Evolutionary conservation across 2,888 invertebrate genomes (phyloP).

Genomic region (Parapristionchus giblindavisi): DNA sequence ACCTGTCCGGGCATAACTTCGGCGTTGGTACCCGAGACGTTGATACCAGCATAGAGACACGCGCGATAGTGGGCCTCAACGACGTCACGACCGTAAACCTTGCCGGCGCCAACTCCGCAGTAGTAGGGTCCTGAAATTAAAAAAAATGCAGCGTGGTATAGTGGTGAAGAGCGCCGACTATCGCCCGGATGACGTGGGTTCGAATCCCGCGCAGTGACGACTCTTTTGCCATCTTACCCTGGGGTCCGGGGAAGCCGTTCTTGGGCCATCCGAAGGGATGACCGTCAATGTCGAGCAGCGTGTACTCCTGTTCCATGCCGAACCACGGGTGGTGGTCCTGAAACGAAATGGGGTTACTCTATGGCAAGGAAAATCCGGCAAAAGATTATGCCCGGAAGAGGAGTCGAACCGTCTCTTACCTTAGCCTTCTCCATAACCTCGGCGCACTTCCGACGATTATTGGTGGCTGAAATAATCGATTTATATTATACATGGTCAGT

Average conservation of each 20-base stretch:
- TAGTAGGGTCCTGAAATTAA: slow-evolving; percentile 89
- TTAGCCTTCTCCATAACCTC: slow-evolving; percentile 72
- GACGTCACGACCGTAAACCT: slow-evolving; percentile 90
- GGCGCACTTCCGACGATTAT: slow-evolving; percentile 72
- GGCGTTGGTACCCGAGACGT: slow-evolving; percentile 91
- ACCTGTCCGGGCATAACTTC: slow-evolving; percentile 77
- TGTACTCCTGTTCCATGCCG: slow-evolving; percentile 75
- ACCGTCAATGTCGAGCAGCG: slow-evolving; percentile 72
- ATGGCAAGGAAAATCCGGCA: background rate
- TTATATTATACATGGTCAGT: background rate
- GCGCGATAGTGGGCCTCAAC: slow-evolving; percentile 95
- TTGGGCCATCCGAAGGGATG: slow-evolving; percentile 71
- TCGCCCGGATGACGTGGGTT: background rate
- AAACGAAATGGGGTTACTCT: slow-evolving; percentile 7
- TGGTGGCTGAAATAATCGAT: slow-evolving; percentile 69
- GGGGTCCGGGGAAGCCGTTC: slow-evolving; percentile 70
- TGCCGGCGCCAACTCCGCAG: slow-evolving; percentile 85
- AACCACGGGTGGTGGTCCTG: slow-evolving; percentile 73
- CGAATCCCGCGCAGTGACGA: background rate
- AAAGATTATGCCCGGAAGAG: background rate
- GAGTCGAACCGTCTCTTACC: slow-evolving; percentile 4
- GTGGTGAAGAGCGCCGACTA: no score
- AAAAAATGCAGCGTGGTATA: background rate
- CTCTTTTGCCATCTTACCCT: slow-evolving; percentile 46
- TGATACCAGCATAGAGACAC: slow-evolving; percentile 91